phyloP scores from a whole-genome alignment of 1,140 invertebrate species.

The Zaprionus vittiger region DNA sequence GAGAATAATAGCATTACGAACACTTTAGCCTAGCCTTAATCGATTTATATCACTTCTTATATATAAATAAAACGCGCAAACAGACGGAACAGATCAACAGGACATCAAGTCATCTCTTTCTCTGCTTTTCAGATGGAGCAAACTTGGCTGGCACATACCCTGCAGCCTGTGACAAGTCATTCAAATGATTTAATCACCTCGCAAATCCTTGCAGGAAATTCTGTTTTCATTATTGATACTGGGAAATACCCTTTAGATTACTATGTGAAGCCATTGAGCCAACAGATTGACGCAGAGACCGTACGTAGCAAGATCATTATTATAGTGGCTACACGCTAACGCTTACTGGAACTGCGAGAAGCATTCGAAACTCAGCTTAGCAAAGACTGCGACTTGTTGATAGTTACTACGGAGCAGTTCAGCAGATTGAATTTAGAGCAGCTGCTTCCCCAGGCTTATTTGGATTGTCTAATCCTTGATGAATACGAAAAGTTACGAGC shows the following conservation, averaged over 20 bases:
- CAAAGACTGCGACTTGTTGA: background rate
- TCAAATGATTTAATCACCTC: background rate
- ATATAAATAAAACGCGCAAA: slow-evolving; percentile 33
- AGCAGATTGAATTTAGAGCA: background rate
- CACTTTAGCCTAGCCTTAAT: slow-evolving; percentile 41
- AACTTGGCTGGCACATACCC: background rate
- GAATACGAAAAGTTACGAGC: slow-evolving; percentile 7
- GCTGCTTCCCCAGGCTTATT: background rate
- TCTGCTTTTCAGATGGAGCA: slow-evolving; percentile 20
- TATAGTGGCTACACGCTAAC: slow-evolving; percentile 19
- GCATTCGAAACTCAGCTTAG: background rate
- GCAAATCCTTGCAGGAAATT: slow-evolving; percentile 16
- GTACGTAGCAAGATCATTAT: background rate
- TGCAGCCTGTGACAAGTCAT: background rate
- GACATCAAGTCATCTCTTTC: background rate
- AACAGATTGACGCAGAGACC: background rate
- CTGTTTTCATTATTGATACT: slow-evolving; percentile 3
- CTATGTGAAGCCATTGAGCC: slow-evolving; percentile 13
- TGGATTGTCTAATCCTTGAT: slow-evolving; percentile 8
- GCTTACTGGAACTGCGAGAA: slow-evolving; percentile 5
- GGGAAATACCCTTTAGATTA: background rate
- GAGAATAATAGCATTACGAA: slow-evolving; percentile 23
- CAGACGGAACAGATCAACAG: slow-evolving; percentile 8
- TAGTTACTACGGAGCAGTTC: slow-evolving; percentile 12
- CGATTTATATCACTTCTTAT: slow-evolving; percentile 33